These are phyloP conservation scores for Phortica variegata DNA, from an alignment of 1,140 invertebrate species.

Conservation along the genomic window DNA sequence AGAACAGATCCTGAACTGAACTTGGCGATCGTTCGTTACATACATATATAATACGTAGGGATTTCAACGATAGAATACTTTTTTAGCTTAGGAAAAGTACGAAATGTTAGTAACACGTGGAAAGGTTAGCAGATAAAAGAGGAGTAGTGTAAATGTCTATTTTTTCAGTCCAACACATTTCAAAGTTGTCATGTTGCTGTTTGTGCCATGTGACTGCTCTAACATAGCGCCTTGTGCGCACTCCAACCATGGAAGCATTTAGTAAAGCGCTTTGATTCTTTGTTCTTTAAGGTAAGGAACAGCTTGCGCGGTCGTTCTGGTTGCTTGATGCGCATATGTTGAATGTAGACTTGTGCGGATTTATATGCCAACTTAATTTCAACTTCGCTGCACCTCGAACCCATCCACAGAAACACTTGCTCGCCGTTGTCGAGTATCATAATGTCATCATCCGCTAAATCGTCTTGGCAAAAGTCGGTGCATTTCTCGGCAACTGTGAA, in stretches of 20 bases:
- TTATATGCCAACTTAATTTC: constrained; percentile 99
- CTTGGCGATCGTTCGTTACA: too few species aligned
- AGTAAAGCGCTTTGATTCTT: constrained; percentile 91
- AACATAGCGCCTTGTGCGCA: constrained; percentile 35
- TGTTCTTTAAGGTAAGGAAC: constrained; percentile 95
- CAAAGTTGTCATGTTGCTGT: too few species aligned
- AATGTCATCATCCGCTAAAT: constrained; percentile 98
- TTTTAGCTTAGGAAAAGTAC: too few species aligned
- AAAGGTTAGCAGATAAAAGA: too few species aligned
- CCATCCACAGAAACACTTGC: constrained; percentile 97
- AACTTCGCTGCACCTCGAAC: constrained; percentile 93
- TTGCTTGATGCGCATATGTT: constrained; percentile 95
- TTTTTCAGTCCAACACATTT: too few species aligned
- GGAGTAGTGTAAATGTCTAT: too few species aligned
- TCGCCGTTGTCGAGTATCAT: constrained; percentile 99
- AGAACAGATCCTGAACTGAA: too few species aligned
- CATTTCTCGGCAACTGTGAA: constrained; percentile 99
- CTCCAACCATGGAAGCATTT: constrained; percentile 99
- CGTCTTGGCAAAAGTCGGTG: constrained; percentile 99
- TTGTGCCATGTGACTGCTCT: too few species aligned
- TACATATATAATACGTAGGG: too few species aligned
- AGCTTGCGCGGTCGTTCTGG: constrained; percentile 88
- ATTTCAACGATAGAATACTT: too few species aligned
- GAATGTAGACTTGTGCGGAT: constrained; percentile 98
- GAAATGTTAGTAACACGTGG: too few species aligned